A percentile compares a stretch with the other conserved stretches of the same genome.
Conservation (phyloP, 64 coral and sea anemone genomes). For the Orbicella faveolata region DNA sequence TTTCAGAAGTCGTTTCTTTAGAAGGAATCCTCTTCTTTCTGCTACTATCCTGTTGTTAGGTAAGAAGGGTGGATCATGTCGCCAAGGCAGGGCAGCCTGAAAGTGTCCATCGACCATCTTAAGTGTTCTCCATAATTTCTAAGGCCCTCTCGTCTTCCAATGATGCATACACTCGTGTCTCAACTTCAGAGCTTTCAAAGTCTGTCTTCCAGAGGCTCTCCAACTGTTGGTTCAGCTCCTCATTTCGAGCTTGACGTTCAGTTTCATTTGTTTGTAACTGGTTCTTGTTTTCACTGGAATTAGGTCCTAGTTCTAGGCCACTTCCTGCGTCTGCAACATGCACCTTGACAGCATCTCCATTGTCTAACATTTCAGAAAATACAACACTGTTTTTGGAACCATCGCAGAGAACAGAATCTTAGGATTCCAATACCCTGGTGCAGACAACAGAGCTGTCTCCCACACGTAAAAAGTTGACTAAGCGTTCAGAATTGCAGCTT, state of each 20-base stretch:
- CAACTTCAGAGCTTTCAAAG: slow-evolving; percentile 37
- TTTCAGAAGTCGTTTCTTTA: slow-evolving; percentile 56
- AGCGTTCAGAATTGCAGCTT: background rate
- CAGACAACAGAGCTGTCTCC: background rate
- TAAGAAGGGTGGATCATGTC: slow-evolving; percentile 50
- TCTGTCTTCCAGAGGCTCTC: slow-evolving; percentile 64
- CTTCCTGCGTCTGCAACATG: background rate
- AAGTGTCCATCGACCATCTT: slow-evolving; percentile 52
- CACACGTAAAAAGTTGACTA: background rate
- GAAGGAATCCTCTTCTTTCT: slow-evolving; percentile 40
- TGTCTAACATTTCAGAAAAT: background rate
- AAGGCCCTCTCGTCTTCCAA: slow-evolving; percentile 54
- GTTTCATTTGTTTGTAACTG: slow-evolving; percentile 5
- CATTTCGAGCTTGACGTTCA: slow-evolving; percentile 28
- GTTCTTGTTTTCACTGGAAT: background rate
- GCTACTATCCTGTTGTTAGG: slow-evolving; percentile 63
- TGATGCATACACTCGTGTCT: slow-evolving; percentile 37
- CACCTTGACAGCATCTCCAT: background rate
- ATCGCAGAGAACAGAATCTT: background rate
- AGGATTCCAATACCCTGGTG: background rate
- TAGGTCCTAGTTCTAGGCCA: too few relatives aligned
- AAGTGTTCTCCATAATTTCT: slow-evolving; percentile 59
- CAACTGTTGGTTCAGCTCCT: slow-evolving; percentile 62
- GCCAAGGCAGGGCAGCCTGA: slow-evolving; percentile 69
- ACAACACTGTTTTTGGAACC: background rate